Base-by-base conservation (phyloP, 2,797 vertebrate species). In the Sebastes iracundus region DNA sequence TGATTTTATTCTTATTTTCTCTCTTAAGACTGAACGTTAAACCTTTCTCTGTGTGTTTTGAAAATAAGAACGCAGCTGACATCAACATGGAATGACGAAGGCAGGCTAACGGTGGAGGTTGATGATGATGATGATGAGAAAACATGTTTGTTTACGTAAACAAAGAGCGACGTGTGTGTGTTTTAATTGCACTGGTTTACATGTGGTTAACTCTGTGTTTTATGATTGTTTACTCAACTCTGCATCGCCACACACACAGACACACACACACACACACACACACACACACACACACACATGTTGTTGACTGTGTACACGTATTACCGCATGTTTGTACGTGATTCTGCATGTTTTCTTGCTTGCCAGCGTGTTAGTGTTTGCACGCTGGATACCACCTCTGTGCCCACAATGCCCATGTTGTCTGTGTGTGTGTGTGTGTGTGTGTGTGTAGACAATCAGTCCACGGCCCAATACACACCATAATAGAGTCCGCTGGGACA, bases 401-500 rank as follows among this genome's bases (percentile, higher is more conserved):
- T 72, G 67, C 22, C 55, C 59, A 69, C 60, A 46, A 25, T 42
- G 69, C 62, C 28, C 33, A 11, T 68, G 72, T 72, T 80, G 68
- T 77, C 9, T 68, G 42, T 63, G 61, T 66, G 68, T 65, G 61
- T 66, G 53, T 63, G 60, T 70, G 52, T 81, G 32, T 75, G 75
- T 81, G 74, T 70, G 68, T 74, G 35, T 73, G 72, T 25, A 5
- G 4, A 6, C 12, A 66, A 87, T 87, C 77, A 89, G 81, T 72
- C n/a, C 78, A 87, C 66, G n/a, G 90, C 42, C 58, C 75, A 87
- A 71, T 77, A 79, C 81, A 86, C 90, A 87, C 80, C 67, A 32
- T 92, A 88, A 92, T 90, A 84, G 80, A 88, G 81, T 77, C 91
- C 79, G 3, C 73, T 6, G 89, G 75, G 91, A 90, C 56, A 38